A percentile compares a stretch with the other conserved stretches of the same genome.
phyloP scores from a whole-genome alignment of 1,140 invertebrate genomes.

The Maconellicoccus hirsutus region DNA sequence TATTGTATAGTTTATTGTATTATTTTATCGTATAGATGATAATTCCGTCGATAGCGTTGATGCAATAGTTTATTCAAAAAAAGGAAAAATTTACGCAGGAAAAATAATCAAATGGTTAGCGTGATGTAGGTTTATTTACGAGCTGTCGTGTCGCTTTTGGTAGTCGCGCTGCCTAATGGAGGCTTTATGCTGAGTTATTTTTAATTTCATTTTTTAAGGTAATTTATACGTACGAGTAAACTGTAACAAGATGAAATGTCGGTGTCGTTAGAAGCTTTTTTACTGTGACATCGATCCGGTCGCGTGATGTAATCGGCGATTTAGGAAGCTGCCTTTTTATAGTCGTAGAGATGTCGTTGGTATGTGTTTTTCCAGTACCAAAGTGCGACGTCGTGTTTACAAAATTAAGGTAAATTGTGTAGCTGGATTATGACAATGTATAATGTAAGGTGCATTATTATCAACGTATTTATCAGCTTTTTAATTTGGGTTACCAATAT shows the following conservation, averaged over 20 bases:
- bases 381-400: not conserved
- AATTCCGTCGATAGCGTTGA: constrained; percentile 1
- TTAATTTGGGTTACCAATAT: constrained; percentile 17
- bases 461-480: constrained; percentile 14
- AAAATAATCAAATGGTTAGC: too few species aligned
- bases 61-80: not conserved
- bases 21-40: not conserved
- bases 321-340: not conserved
- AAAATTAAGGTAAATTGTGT: not conserved
- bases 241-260: too few species aligned
- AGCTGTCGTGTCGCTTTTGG: too few species aligned
- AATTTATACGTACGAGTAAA: too few species aligned
- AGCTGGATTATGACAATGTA: not conserved
- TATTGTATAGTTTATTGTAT: not conserved
- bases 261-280: not conserved
- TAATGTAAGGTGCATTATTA: not conserved
- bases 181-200: too few species aligned
- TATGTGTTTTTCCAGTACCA: too few species aligned
- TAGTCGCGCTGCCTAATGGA: too few species aligned
- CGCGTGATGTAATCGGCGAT: not conserved
- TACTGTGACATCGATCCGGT: not conserved
- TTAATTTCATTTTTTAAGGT: too few species aligned
- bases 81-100: not conserved
- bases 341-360: too few species aligned
- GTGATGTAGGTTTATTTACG: too few species aligned